Percentiles rank a stretch among this genome's conserved stretches.
Conservation (phyloP, 2,888 invertebrate species). For the Sicus ferrugineus region DNA sequence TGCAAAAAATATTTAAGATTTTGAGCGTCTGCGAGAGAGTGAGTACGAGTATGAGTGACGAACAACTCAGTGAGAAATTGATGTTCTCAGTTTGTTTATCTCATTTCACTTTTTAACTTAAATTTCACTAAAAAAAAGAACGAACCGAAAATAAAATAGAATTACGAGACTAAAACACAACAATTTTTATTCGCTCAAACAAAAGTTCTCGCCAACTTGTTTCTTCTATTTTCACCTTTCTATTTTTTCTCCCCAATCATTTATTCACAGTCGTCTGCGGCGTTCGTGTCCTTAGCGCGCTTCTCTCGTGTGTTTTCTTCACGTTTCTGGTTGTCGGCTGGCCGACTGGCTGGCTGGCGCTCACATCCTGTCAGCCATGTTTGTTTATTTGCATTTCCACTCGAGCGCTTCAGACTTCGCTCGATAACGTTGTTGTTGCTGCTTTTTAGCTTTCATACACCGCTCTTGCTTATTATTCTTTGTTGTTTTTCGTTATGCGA, state of each 20-base stretch:
- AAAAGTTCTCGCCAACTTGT: no score
- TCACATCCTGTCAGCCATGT: constrained; percentile 25
- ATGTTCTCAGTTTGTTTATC: no score
- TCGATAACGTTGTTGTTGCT: constrained; percentile 13
- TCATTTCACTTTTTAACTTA: no score
- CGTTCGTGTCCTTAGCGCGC: background rate
- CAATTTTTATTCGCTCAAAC: no score
- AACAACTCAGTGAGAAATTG: no score
- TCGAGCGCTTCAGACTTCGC: constrained; percentile 32
- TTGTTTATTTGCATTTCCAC: constrained; percentile 36
- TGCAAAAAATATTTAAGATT: no score
- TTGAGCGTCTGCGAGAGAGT: no score
- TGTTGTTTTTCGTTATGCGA: constrained; percentile 23
- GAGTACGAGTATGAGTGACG: no score
- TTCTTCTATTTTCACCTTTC: no score
- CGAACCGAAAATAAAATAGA: no score
- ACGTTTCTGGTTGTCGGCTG: background rate
- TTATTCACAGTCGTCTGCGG: background rate
- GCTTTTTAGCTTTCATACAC: background rate
- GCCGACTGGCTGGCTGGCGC: background rate
- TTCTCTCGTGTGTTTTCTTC: background rate
- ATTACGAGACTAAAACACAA: no score
- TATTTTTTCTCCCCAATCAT: background rate
- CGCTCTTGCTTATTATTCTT: background rate
- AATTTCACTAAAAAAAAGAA: no score